Evolutionary conservation across 2,888 invertebrate genomes (phyloP).

Genomic region (Polyploca ridens): DNA sequence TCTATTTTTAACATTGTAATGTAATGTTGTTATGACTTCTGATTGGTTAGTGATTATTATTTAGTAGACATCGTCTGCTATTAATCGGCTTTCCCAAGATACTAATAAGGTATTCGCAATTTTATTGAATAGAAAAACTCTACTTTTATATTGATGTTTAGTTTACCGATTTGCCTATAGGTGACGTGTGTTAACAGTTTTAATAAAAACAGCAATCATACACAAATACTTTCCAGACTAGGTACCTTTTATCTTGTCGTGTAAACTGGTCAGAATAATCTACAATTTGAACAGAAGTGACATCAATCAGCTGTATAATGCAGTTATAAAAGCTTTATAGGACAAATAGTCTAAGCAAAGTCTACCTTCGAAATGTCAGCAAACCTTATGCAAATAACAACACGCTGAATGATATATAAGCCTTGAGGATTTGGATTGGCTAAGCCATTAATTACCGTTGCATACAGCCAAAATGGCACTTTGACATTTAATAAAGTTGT

Average conservation of each 20-base stretch:
- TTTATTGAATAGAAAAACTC: too few relatives aligned
- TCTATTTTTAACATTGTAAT: not conserved
- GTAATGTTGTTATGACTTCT: not conserved
- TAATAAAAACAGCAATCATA: too few relatives aligned
- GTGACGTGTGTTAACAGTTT: too few relatives aligned
- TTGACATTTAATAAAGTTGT: constrained; percentile 13
- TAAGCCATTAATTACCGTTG: not conserved
- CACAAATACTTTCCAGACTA: too few relatives aligned
- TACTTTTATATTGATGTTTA: too few relatives aligned
- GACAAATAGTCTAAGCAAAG: not conserved
- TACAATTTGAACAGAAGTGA: not conserved
- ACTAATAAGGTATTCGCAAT: too few relatives aligned
- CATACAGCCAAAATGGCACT: not conserved
- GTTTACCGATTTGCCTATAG: too few relatives aligned
- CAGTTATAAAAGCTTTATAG: not conserved
- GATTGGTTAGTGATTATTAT: too few relatives aligned
- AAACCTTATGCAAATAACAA: constrained; percentile 2
- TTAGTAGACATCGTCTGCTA: too few relatives aligned
- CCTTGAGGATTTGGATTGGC: not conserved
- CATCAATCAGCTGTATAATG: not conserved
- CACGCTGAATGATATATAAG: not conserved
- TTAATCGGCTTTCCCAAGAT: too few relatives aligned
- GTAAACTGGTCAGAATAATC: not conserved
- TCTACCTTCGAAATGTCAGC: not conserved
- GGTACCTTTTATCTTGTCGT: too few relatives aligned